Conservation (phyloP, 2,113 vertebrate genomes). For the Cyanoramphus novaezelandiae region DNA sequence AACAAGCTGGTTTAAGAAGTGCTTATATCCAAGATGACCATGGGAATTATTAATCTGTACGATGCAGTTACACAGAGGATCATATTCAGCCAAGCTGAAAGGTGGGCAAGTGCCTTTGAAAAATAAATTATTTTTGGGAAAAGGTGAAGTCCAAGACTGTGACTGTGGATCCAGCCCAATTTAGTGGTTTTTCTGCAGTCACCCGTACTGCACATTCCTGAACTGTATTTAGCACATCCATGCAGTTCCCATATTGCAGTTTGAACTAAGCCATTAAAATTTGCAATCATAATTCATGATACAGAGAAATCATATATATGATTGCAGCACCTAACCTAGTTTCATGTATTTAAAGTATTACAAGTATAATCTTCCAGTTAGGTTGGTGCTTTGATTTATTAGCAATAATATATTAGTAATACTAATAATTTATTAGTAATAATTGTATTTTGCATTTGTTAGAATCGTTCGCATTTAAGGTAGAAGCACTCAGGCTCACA, state of each 20-base stretch:
- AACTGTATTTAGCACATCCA: not conserved
- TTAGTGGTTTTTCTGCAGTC: not conserved
- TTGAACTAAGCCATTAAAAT: not conserved
- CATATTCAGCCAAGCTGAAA: not conserved
- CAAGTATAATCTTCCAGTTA: not conserved
- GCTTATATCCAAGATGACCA: not conserved
- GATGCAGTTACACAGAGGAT: not conserved
- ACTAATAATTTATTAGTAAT: not conserved
- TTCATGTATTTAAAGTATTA: not conserved
- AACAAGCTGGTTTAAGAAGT: not conserved
- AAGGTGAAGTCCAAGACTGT: not conserved
- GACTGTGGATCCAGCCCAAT: not conserved
- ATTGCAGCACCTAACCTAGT: not conserved
- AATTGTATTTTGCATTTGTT: not conserved
- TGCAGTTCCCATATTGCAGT: accelerated
- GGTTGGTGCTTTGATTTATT: not conserved
- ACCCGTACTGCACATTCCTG: not conserved
- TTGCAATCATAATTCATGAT: not conserved
- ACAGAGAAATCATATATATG: not conserved
- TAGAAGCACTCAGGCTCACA: not conserved
- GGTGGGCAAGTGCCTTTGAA: not conserved
- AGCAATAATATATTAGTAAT: not conserved
- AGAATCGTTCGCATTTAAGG: not conserved
- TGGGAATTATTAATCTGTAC: not conserved
- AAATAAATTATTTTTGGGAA: not conserved